Base-by-base conservation (phyloP, 2,888 invertebrate genomes). In the Eilema caniola region DNA sequence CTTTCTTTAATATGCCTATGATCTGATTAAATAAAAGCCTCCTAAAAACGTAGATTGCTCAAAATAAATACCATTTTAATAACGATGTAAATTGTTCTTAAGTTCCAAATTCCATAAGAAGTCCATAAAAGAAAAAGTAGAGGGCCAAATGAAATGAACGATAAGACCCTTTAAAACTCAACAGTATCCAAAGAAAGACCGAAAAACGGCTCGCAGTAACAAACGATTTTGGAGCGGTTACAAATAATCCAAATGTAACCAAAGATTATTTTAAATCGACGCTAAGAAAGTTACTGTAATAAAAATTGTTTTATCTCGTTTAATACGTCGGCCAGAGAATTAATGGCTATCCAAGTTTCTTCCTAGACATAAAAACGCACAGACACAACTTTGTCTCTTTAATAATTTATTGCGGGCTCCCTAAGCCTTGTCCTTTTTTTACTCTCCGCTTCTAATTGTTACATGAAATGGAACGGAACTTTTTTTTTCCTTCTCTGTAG, bases 361-460 rank as follows among this genome's bases (percentile, higher is more conserved):
- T 81, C 79, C 78, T 81, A 81, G 80, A 85, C 85, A 80, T 85
- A 87, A 89, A 88, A 81, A 72, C 69, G 76, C 53, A 79, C 75
- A 83, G 84, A 83, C 86, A 78, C 87, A 89, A 89, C 83, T 90
- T 90, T 87, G 88, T 90, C 88, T 88, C 81, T 83, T 88, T 87
- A 88, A 88, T 89, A 90, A 91, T 90, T 90, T 91, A 90, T 90
- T 86, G 87, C 83, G 79, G 81, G 81, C 75, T 80, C 84, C 80
- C 81, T 85, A 78, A 84, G 82, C 80, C 82, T 80, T 80, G 77
- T 77, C 70, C 84, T 83, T 89, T 89, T 61, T 89, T 87, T 86
- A 81, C 83, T 81, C 80, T 74, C 82, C 77, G 79, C 80, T 80
- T 86, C 88, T 91, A 90, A 90, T 89, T 90, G 89, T 90, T 85